phyloP scores from a whole-genome alignment of 2,113 vertebrate genomes.

The Notechis scutatus region DNA sequence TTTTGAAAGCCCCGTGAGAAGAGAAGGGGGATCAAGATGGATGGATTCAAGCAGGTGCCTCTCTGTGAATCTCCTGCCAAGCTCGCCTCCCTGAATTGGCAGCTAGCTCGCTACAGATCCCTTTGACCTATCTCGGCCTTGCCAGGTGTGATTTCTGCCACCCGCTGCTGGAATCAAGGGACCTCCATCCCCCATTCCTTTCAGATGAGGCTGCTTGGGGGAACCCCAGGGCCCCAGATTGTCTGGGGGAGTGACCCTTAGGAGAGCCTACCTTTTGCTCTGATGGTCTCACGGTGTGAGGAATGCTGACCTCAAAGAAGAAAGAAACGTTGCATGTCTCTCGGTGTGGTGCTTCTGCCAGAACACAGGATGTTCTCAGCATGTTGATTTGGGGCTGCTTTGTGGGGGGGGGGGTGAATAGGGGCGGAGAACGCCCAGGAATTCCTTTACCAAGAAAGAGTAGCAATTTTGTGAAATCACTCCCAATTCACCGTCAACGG shows the following conservation, averaged over 20 bases:
- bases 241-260: fast-evolving
- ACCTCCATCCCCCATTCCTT: neutral
- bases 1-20: neutral
- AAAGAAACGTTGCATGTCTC: neutral
- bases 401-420: neutral
- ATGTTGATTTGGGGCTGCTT: neutral
- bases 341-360: neutral
- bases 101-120: neutral
- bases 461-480: fast-evolving
- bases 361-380: neutral
- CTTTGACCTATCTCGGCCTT: slow-evolving; percentile 8
- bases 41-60: too few relatives aligned
- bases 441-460: neutral
- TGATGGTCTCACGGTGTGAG: neutral
- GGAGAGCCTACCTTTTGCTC: neutral
- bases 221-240: neutral
- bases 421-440: neutral
- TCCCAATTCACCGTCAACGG: slow-evolving; percentile 16
- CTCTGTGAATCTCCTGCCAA: neutral
- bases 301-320: neutral
- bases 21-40: neutral
- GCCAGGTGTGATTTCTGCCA: neutral
- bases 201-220: too few relatives aligned
- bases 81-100: neutral
- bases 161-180: slow-evolving; percentile 6